A percentile compares a stretch with the other conserved stretches of the same genome.
Evolutionary conservation across 2,797 vertebrate genomes (phyloP).

Genomic region (Bufotes viridis): DNA sequence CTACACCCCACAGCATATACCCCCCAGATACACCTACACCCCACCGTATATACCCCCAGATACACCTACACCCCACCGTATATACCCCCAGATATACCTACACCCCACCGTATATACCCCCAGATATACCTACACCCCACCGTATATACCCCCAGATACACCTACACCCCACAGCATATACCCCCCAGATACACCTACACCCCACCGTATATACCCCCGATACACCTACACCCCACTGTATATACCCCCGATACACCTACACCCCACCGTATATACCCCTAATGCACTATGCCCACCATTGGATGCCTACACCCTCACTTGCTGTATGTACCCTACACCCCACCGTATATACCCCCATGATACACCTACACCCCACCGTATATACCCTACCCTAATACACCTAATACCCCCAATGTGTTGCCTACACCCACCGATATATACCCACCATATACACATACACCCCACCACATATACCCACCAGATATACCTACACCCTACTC

Average conservation of each 20-base stretch:
- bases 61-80: neutral
- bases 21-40: neutral
- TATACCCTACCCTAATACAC: too few species aligned
- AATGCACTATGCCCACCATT: too few species aligned
- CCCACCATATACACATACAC: too few species aligned
- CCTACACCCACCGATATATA: neutral
- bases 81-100: neutral
- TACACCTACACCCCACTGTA: too few species aligned
- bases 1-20: neutral
- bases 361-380: too few species aligned
- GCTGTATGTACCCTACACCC: too few species aligned
- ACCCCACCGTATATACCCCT: neutral
- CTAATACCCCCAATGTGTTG: neutral
- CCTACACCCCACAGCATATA: neutral
- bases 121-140: neutral
- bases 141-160: neutral
- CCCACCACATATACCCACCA: neutral
- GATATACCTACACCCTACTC: neutral
- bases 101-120: neutral
- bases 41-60: neutral
- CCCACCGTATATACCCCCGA: neutral
- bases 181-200: neutral
- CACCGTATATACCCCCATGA: neutral
- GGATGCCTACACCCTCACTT: too few species aligned
- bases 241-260: neutral